These are phyloP conservation scores for Dichetophora obliterata DNA, from an alignment of 2,888 invertebrate species.

Conservation along the genomic window DNA sequence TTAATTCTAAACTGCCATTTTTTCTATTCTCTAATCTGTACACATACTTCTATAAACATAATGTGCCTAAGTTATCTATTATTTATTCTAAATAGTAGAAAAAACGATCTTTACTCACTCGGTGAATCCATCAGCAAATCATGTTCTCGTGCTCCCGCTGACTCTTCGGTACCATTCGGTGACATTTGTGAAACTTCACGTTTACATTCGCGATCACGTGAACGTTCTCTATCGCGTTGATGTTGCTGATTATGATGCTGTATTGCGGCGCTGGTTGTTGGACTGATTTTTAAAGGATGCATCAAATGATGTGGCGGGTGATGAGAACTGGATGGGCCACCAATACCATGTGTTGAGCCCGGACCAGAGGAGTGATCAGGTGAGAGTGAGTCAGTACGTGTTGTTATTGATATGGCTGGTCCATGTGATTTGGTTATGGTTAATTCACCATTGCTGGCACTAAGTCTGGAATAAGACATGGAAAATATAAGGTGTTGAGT, in stretches of 20 bases:
- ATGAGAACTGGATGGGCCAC: slow-evolving; percentile 38
- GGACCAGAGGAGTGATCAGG: slow-evolving; percentile 56
- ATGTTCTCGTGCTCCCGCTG: slow-evolving; percentile 63
- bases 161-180: slow-evolving; percentile 75
- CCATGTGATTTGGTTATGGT: slow-evolving; percentile 85
- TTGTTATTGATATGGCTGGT: slow-evolving; percentile 66
- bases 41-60: too few relatives aligned
- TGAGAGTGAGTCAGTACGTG: slow-evolving; percentile 60
- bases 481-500: background rate
- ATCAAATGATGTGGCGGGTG: slow-evolving; percentile 66
- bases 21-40: too few relatives aligned
- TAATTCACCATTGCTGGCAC: slow-evolving; percentile 84
- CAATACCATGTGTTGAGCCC: slow-evolving; percentile 53
- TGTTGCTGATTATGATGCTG: slow-evolving; percentile 74
- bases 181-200: slow-evolving; percentile 71
- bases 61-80: too few relatives aligned
- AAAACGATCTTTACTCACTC: slow-evolving; percentile 77
- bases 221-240: slow-evolving; percentile 71
- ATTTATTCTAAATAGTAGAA: slow-evolving; percentile 32
- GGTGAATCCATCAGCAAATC: slow-evolving; percentile 87
- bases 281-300: slow-evolving; percentile 75
- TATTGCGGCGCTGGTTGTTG: slow-evolving; percentile 77
- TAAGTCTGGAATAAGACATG: slow-evolving; percentile 73
- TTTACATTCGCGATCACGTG: slow-evolving; percentile 67
- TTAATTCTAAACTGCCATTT: too few relatives aligned